phyloP scores from a whole-genome alignment of 2,888 invertebrate genomes.

The Drosophila siamana region DNA sequence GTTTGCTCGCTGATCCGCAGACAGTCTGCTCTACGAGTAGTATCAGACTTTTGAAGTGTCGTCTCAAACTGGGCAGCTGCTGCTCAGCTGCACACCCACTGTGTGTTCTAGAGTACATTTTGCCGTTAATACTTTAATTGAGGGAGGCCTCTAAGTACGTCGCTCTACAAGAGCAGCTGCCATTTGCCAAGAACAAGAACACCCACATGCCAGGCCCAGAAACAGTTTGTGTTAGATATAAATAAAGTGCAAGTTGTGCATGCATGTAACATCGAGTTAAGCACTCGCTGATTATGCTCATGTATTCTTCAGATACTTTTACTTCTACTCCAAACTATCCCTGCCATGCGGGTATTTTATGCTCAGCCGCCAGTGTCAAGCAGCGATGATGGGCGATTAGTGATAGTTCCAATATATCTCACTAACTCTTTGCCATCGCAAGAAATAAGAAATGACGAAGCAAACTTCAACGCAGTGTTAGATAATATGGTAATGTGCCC shows the following conservation, averaged over 20 bases:
- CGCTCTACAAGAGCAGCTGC: constrained; percentile 57
- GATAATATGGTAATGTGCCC: too few relatives aligned
- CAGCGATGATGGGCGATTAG: constrained; percentile 51
- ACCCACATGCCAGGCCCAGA: constrained; percentile 45
- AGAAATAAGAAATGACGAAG: not conserved
- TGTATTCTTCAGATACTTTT: constrained; percentile 10
- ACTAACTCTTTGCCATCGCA: not conserved
- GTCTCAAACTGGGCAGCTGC: constrained; percentile 24
- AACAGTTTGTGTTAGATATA: constrained; percentile 31
- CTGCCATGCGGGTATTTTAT: constrained; percentile 59
- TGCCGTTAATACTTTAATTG: constrained; percentile 70
- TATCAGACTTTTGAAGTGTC: constrained; percentile 40
- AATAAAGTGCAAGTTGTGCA: constrained; percentile 50
- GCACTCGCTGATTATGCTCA: constrained; percentile 40
- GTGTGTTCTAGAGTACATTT: constrained; percentile 5
- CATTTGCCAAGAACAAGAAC: constrained; percentile 42
- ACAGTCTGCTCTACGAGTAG: constrained; percentile 6
- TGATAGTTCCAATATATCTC: not conserved
- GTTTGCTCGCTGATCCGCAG: constrained; percentile 12
- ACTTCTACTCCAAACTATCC: constrained; percentile 11
- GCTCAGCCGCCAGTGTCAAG: constrained; percentile 60
- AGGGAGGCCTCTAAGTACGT: constrained; percentile 56
- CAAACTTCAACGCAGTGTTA: too few relatives aligned
- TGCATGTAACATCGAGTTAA: constrained; percentile 39
- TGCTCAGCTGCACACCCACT: constrained; percentile 34